phyloP scores from a whole-genome alignment of 2,113 vertebrate species.

The Prionailurus bengalensis region DNA sequence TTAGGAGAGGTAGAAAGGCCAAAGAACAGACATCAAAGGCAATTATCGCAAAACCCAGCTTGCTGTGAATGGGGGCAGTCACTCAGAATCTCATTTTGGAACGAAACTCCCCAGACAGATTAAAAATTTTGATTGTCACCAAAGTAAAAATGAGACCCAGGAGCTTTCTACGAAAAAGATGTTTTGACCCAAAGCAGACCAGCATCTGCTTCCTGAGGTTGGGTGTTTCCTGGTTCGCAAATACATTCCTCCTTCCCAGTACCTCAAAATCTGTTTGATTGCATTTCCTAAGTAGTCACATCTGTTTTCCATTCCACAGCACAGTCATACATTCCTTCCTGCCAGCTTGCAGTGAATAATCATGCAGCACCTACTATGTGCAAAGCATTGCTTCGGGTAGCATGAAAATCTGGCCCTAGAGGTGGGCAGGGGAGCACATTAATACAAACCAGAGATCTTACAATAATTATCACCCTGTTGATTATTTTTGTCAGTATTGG shows the following conservation, averaged over 20 bases:
- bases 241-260: conserved; percentile 4
- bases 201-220: conserved; percentile 57
- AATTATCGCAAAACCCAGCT: conserved; percentile 53
- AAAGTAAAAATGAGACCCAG: conserved; percentile 51
- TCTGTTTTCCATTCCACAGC: conserved; percentile 58
- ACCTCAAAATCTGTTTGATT: conserved; percentile 42
- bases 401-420: background rate
- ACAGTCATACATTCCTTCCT: conserved; percentile 9
- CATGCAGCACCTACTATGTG: background rate
- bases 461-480: background rate
- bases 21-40: conserved; percentile 68
- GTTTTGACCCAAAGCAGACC: conserved; percentile 17
- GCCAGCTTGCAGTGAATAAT: background rate
- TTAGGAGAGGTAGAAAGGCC: conserved; percentile 38
- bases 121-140: conserved; percentile 38
- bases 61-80: conserved; percentile 55
- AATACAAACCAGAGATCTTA: background rate
- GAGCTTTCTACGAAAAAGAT: conserved; percentile 54
- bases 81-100: conserved; percentile 58
- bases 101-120: conserved; percentile 44
- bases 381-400: background rate
- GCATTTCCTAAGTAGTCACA: conserved; percentile 42
- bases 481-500: conserved; percentile 23
- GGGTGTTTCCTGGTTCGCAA: conserved; percentile 68
- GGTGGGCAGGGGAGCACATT: background rate